phyloP scores from a whole-genome alignment of 2,888 invertebrate genomes.

The Eupithecia exiguata region DNA sequence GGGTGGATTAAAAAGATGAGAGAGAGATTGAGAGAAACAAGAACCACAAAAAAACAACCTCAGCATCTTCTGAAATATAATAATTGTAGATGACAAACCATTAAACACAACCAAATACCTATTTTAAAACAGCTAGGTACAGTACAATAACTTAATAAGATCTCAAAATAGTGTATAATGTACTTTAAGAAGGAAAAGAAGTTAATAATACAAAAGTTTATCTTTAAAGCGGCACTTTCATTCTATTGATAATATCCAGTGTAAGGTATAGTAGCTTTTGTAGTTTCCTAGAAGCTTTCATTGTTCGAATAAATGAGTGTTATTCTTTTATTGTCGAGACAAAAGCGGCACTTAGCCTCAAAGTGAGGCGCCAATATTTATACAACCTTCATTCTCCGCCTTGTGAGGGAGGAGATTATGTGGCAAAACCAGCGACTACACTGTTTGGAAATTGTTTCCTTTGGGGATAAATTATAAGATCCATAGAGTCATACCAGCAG shows the following conservation, averaged over 20 bases:
- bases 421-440: neutral
- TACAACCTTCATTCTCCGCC: slow-evolving; percentile 70
- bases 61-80: neutral
- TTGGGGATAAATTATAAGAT: neutral
- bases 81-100: neutral
- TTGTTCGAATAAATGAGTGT: slow-evolving; percentile 80
- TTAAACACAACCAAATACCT: neutral
- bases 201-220: slow-evolving; percentile 7
- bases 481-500: neutral
- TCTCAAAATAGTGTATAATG: neutral
- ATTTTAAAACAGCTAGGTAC: neutral
- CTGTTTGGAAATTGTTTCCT: slow-evolving; percentile 1
- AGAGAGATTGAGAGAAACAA: too few species aligned
- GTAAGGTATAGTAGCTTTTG: slow-evolving; percentile 20
- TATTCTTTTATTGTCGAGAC: slow-evolving; percentile 81
- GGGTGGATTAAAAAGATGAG: neutral
- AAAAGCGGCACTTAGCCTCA: slow-evolving; percentile 78
- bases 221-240: neutral
- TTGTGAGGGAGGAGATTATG: slow-evolving; percentile 34
- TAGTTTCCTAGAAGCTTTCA: slow-evolving; percentile 52
- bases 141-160: neutral
- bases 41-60: neutral
- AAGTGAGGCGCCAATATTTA: slow-evolving; percentile 79
- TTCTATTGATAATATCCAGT: slow-evolving; percentile 6
- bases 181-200: neutral